These are phyloP conservation scores for Eupithecia pulchellata DNA, from an alignment of 2,888 invertebrate genomes.

Conservation along the genomic window DNA sequence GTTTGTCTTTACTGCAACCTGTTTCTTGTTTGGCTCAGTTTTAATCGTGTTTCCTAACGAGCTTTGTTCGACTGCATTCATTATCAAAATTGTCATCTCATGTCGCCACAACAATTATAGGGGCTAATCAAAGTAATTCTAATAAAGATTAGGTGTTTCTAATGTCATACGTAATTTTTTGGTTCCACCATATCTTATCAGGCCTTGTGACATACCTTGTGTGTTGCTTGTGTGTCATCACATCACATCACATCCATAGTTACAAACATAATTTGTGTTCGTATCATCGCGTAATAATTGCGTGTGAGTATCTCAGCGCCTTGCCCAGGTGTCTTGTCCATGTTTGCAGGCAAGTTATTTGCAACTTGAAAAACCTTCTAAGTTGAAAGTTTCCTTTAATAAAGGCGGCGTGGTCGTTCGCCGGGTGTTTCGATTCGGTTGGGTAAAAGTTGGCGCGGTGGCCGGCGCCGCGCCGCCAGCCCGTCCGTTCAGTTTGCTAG, in stretches of 20 bases:
- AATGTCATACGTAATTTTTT: constrained; percentile 3
- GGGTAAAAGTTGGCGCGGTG: constrained; percentile 80
- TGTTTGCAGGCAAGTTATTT: constrained; percentile 71
- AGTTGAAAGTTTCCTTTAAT: constrained; percentile 57
- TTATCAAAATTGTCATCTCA: constrained; percentile 45
- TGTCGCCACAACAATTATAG: constrained; percentile 49
- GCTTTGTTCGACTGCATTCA: constrained; percentile 7
- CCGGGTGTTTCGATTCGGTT: constrained; percentile 66
- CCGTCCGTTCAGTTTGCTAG: constrained; percentile 76
- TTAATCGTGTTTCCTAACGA: constrained; percentile 34
- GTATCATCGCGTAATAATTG: constrained; percentile 61
- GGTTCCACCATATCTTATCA: constrained; percentile 9
- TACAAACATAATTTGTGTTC: constrained; percentile 1
- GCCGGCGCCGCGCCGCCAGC: constrained; percentile 63
- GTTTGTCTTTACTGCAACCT: constrained; percentile 9
- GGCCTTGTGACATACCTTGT: background rate
- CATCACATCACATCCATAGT: background rate
- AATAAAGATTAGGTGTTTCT: background rate
- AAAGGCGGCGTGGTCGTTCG: constrained; percentile 48
- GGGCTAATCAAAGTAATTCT: background rate
- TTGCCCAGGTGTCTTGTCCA: constrained; percentile 71
- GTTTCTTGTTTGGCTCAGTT: constrained; percentile 12
- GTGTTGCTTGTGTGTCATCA: background rate
- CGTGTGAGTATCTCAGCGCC: constrained; percentile 64
- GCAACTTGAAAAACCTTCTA: constrained; percentile 68